A percentile compares a stretch with the other conserved stretches of the same genome.
Evolutionary conservation across 2,888 invertebrate species (phyloP).

Genomic region (Embidobia sp.): DNA sequence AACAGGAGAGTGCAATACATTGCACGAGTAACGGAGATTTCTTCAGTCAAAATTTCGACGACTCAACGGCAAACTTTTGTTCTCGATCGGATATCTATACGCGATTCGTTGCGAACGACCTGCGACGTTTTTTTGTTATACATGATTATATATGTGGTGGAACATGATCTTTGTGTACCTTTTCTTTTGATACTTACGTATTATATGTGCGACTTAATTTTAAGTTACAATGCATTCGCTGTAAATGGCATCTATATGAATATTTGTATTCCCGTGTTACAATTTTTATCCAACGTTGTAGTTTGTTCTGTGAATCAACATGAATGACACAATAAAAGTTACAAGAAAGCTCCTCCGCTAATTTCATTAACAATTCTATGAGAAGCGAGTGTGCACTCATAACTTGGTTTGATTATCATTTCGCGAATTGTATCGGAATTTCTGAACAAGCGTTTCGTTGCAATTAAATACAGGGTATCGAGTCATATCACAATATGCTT

Average conservation of each 20-base stretch:
- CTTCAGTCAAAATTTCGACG: no score
- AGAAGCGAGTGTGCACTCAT: constrained; percentile 1
- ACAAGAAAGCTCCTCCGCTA: constrained; percentile 46
- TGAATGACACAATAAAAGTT: constrained; percentile 50
- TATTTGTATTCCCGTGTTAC: constrained; percentile 56
- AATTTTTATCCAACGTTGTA: constrained; percentile 59
- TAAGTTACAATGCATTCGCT: constrained; percentile 47
- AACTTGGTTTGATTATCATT: no score
- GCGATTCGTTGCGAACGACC: no score
- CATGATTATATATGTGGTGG: constrained; percentile 46
- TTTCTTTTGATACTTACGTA: constrained; percentile 50
- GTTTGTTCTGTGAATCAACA: constrained; percentile 58
- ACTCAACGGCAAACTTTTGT: no score
- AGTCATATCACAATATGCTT: constrained; percentile 78
- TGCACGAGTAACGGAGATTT: no score
- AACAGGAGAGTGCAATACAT: constrained; percentile 38
- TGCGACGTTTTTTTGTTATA: constrained; percentile 46
- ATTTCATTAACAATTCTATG: constrained; percentile 9
- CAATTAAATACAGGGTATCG: constrained; percentile 77
- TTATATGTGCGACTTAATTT: constrained; percentile 29
- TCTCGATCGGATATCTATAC: no score
- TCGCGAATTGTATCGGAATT: no score
- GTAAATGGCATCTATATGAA: constrained; percentile 42
- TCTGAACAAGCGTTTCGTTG: constrained; percentile 73
- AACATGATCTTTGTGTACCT: constrained; percentile 23